Base-by-base conservation (phyloP, 2,113 vertebrate genomes). In the Brachypodius melanocephalos region DNA sequence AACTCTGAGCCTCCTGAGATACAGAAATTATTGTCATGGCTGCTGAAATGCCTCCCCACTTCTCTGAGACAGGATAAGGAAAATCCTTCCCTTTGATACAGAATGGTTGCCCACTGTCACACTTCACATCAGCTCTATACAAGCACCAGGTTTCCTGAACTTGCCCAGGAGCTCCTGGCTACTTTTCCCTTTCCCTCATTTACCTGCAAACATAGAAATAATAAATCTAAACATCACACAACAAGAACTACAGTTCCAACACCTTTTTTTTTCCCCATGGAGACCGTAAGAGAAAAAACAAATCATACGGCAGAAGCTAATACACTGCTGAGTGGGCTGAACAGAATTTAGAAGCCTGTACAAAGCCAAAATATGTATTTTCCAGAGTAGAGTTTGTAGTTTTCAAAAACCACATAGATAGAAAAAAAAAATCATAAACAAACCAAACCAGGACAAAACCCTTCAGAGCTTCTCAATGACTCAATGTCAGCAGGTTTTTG, bases 1-100 rank as follows among this genome's bases (percentile, higher is more conserved):
- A 96, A 96, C 96, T 94, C 89, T 62, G 91, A 95, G 95, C 88
- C 89, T 88, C 85, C 88, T 1, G 20, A 91, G 91, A 94, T 93
- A 91, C 48, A 90, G 91, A 38, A 88, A 88, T 95, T 83, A 93
- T 14, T 93, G 89, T 48, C 91, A 91, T 74, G 93, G 81, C 63
- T 94, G 89, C 85, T 89, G 71, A 94, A 89, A 89, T 89, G 81
- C 62, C 78, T 91, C 81, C 69, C 85, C 54, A 11, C 71, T 67
- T 71, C 93, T 95, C 55, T 31, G 59, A 90, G 43, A 59, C 21
- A 66, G 94, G 73, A 65, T 67, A 84, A 90, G 86, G 89, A 81
- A 92, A 93, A 93, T 74, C 86, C 73, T 78, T 40, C 40, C 51
- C 68, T 85, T 66, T 85, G 78, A 88, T 79, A 52, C 22, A 48